A percentile compares a stretch with the other conserved stretches of the same genome.
phyloP scores from a whole-genome alignment of 1,140 invertebrate genomes.

The Sarcophaga peregrina region DNA sequence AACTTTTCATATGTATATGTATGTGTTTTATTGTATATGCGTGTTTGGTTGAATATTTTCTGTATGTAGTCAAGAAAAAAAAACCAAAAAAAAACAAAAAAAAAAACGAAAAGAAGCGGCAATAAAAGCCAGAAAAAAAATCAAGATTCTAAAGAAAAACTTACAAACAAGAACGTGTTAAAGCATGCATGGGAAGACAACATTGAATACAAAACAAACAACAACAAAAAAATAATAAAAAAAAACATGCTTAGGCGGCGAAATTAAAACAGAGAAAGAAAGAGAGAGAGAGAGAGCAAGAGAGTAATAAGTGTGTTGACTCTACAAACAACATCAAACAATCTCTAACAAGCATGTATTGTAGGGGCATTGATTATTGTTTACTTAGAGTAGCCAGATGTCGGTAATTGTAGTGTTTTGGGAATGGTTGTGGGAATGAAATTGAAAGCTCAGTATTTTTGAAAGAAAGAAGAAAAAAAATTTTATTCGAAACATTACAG shows the following conservation, averaged over 20 bases:
- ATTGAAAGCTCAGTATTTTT: no score
- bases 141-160: background rate
- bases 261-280: conserved; percentile 11
- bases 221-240: background rate
- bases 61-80: background rate
- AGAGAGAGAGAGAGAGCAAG: background rate
- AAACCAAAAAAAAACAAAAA: background rate
- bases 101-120: background rate
- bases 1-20: background rate
- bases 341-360: no score
- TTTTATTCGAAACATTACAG: no score
- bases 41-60: background rate
- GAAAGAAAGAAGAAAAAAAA: no score
- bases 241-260: conserved; percentile 16
- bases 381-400: no score
- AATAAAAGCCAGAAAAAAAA: background rate
- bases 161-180: background rate
- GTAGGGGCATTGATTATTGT: no score
- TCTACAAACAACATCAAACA: no score
- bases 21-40: background rate
- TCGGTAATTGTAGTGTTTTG: no score
- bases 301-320: no score
- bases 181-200: background rate
- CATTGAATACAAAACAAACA: background rate
- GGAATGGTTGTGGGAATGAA: no score